Evolutionary conservation across 1,140 invertebrate genomes (phyloP).

Genomic region (Lycorma delicatula): DNA sequence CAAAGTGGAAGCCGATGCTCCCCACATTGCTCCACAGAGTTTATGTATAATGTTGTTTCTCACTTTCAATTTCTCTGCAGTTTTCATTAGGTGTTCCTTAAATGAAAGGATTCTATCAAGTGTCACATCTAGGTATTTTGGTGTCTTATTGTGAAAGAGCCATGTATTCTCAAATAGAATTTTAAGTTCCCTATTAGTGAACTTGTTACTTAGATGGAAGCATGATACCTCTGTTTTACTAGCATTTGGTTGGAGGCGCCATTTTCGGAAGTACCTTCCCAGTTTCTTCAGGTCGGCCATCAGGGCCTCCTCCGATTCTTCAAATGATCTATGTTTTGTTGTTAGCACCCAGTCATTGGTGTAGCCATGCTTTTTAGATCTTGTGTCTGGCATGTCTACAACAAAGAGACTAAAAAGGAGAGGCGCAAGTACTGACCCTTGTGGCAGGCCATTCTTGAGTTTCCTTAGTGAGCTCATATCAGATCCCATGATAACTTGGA

Average conservation of each 20-base stretch:
- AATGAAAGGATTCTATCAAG: not conserved
- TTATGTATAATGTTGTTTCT: no score
- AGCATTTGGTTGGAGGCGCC: not conserved
- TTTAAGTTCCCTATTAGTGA: not conserved
- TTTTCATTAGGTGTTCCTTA: not conserved
- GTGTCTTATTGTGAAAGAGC: not conserved
- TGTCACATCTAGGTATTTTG: not conserved
- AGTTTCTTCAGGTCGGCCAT: not conserved
- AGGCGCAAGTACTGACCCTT: not conserved
- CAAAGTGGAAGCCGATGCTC: no score
- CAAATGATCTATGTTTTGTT: not conserved
- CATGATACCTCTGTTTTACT: not conserved
- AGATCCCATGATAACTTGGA: not conserved
- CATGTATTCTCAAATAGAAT: conserved; percentile 1
- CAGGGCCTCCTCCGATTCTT: not conserved
- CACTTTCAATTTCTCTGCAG: not conserved
- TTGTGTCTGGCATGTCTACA: not conserved
- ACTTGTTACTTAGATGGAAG: not conserved
- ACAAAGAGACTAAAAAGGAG: not conserved
- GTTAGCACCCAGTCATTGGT: not conserved
- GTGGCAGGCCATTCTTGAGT: not conserved
- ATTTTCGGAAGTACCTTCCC: not conserved
- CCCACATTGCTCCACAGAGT: no score
- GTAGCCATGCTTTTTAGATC: not conserved
- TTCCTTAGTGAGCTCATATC: not conserved